These are phyloP conservation scores for Corythoichthys intestinalis DNA, from an alignment of 2,113 vertebrate species.

Conservation along the genomic window DNA sequence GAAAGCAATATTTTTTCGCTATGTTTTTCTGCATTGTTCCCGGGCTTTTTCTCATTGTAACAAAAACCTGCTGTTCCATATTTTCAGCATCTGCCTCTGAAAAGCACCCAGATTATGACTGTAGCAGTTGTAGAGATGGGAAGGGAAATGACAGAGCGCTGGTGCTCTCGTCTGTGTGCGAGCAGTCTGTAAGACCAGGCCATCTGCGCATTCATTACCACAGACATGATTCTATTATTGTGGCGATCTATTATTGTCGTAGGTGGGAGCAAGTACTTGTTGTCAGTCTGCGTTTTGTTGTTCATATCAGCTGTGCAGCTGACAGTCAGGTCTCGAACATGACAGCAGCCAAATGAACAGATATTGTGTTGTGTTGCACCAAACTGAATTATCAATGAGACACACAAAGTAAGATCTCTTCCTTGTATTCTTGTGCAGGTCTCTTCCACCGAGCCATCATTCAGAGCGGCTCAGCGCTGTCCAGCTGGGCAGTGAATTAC, in stretches of 20 bases:
- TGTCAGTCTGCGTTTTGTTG: slow-evolving; percentile 62
- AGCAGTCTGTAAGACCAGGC: slow-evolving; percentile 56
- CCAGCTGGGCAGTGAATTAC: slow-evolving; percentile 99
- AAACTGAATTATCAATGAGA: slow-evolving; percentile 42
- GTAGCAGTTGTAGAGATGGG: slow-evolving; percentile 31
- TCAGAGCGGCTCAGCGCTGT: slow-evolving; percentile 94
- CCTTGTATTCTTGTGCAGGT: slow-evolving; percentile 72
- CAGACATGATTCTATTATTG: slow-evolving; percentile 64
- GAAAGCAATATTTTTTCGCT: background rate
- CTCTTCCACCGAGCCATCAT: slow-evolving; percentile 98
- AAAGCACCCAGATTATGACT: slow-evolving; percentile 30
- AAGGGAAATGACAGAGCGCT: slow-evolving; percentile 43
- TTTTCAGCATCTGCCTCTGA: slow-evolving; percentile 40
- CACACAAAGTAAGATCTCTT: slow-evolving; percentile 27
- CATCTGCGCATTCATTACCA: slow-evolving; percentile 70
- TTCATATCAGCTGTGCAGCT: slow-evolving; percentile 52
- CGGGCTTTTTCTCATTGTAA: slow-evolving; percentile 17
- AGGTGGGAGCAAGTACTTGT: slow-evolving; percentile 58
- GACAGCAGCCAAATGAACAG: slow-evolving; percentile 50
- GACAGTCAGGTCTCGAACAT: slow-evolving; percentile 53
- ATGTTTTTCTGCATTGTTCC: slow-evolving; percentile 12
- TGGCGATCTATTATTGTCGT: slow-evolving; percentile 45
- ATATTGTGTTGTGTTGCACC: slow-evolving; percentile 34
- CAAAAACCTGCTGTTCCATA: slow-evolving; percentile 21
- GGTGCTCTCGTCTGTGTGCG: slow-evolving; percentile 54